phyloP scores from a whole-genome alignment of 1,140 invertebrate genomes.

The Drosophila prosaltans region DNA sequence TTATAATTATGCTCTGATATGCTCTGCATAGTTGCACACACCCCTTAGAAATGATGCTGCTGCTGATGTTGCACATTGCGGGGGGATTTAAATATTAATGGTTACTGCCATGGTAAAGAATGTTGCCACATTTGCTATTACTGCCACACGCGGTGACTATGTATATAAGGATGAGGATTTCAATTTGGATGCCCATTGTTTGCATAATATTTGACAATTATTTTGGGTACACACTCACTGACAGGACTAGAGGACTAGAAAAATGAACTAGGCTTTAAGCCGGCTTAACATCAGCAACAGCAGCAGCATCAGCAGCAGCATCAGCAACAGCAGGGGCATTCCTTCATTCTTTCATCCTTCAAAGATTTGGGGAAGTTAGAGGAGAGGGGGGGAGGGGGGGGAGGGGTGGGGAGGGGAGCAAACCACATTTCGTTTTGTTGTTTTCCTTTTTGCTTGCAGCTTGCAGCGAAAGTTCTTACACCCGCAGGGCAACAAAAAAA shows the following conservation, averaged over 20 bases:
- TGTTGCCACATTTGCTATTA: slow-evolving; percentile 9
- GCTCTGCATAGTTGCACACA: slow-evolving; percentile 21
- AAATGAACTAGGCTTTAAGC: slow-evolving; percentile 53
- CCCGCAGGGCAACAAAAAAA: slow-evolving; percentile 41
- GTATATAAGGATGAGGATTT: slow-evolving; percentile 48
- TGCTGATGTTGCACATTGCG: slow-evolving; percentile 27
- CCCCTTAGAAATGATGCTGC: background rate
- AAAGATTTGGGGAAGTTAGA: background rate
- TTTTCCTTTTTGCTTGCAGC: slow-evolving; percentile 37
- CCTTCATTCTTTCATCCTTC: background rate
- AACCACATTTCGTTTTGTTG: slow-evolving; percentile 6
- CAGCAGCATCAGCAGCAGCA: slow-evolving; percentile 46
- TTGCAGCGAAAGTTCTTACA: slow-evolving; percentile 57
- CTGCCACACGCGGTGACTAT: slow-evolving; percentile 71
- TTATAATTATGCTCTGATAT: slow-evolving; percentile 66
- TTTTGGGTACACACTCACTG: slow-evolving; percentile 70
- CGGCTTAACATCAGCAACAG: slow-evolving; percentile 63
- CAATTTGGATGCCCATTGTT: slow-evolving; percentile 64
- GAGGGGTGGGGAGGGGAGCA: background rate
- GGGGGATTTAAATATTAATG: slow-evolving; percentile 79
- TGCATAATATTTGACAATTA: slow-evolving; percentile 82
- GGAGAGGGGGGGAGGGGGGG: background rate
- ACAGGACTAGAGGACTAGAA: slow-evolving; percentile 51
- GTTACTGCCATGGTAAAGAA: slow-evolving; percentile 16
- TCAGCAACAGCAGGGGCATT: slow-evolving; percentile 11